A percentile compares a stretch with the other conserved stretches of the same genome.
Evolutionary conservation across 2,888 invertebrate genomes (phyloP).

Genomic region (Diarsia dahlii): DNA sequence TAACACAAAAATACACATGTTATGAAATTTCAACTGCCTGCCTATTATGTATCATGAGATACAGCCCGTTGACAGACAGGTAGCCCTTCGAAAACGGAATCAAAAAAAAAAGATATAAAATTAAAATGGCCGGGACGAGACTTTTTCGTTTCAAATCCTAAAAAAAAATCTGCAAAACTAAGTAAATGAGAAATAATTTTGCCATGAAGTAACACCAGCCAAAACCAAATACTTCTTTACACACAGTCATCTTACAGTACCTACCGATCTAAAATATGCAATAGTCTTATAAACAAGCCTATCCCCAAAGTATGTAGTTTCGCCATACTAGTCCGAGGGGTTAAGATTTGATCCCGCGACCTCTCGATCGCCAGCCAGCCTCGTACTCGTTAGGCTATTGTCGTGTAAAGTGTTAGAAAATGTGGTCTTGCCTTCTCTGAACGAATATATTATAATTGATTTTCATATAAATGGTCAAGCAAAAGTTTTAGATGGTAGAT

Average conservation of each 20-base stretch:
- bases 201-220: not conserved
- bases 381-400: slow-evolving; percentile 48
- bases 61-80: no score
- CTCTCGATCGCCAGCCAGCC: slow-evolving; percentile 46
- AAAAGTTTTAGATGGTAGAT: slow-evolving; percentile 20
- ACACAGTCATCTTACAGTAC: not conserved
- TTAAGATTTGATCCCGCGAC: slow-evolving; percentile 60
- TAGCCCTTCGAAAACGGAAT: no score
- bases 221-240: not conserved
- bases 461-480: slow-evolving; percentile 52
- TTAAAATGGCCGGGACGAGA: no score
- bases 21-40: no score
- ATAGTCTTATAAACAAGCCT: slow-evolving; percentile 34
- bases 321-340: slow-evolving; percentile 53
- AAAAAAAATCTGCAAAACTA: not conserved
- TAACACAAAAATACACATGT: no score
- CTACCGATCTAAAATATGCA: slow-evolving; percentile 29
- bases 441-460: slow-evolving; percentile 57
- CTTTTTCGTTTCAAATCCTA: no score
- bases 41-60: no score
- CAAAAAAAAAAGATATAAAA: no score
- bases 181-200: not conserved
- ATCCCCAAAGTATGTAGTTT: slow-evolving; percentile 54
- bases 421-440: slow-evolving; percentile 60
- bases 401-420: slow-evolving; percentile 58